Conservation (phyloP, 2,113 vertebrate species). For the Plotosus lineatus region DNA sequence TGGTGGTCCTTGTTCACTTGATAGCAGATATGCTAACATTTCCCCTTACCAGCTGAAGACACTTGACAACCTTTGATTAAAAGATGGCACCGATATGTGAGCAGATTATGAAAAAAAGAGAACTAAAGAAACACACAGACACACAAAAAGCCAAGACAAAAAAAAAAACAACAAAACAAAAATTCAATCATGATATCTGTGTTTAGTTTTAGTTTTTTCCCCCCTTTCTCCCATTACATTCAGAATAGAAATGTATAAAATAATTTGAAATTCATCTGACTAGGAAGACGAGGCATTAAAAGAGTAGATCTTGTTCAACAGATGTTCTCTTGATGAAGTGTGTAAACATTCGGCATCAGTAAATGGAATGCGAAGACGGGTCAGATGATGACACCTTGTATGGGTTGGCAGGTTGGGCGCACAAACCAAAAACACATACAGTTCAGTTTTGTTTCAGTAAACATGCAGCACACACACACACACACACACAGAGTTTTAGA, state of each 20-base stretch:
- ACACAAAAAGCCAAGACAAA: too few relatives aligned
- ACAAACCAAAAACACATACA: slow-evolving; percentile 25
- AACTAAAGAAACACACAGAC: too few relatives aligned
- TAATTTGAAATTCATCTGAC: slow-evolving; percentile 1
- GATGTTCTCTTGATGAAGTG: not conserved
- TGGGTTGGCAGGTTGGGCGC: slow-evolving; percentile 28
- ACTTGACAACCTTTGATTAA: slow-evolving; percentile 45
- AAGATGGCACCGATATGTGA: slow-evolving; percentile 63
- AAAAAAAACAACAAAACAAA: too few relatives aligned
- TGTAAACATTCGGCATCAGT: slow-evolving; percentile 41
- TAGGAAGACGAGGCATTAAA: not conserved
- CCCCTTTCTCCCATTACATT: not conserved
- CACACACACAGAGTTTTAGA: slow-evolving; percentile 12
- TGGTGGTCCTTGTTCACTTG: not conserved
- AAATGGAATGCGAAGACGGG: slow-evolving; percentile 14
- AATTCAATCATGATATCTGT: not conserved
- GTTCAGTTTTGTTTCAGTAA: slow-evolving; percentile 46
- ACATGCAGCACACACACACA: slow-evolving; percentile 40
- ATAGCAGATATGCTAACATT: not conserved
- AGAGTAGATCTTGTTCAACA: not conserved
- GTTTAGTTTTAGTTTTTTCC: too few relatives aligned
- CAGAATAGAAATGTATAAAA: not conserved
- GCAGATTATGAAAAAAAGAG: too few relatives aligned
- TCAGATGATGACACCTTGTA: slow-evolving; percentile 27
- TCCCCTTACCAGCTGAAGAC: not conserved